Evolutionary conservation across 2,113 vertebrate species (phyloP), one percentile per base, ranked within the genome.

Genomic region (Atherinomorus stipes): DNA sequence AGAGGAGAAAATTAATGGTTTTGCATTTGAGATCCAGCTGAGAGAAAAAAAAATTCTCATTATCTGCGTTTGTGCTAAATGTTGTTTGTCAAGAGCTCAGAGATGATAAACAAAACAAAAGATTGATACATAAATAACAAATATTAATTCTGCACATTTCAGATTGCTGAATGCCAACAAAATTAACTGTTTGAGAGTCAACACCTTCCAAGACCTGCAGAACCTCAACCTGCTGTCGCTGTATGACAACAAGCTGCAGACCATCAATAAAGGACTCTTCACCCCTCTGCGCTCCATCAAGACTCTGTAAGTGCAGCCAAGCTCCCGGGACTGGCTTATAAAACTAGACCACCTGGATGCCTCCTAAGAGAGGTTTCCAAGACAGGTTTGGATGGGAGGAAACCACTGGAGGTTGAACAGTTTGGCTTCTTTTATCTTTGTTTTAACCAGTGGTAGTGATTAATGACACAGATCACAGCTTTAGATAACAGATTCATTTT

Each of bases 101-200:
- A 54, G 9, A 19, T 72, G 59, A 68, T 54, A 11, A 44, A 62
- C 21, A 25, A 42, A 74, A 23, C 53, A 38, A 16, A 69, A 62
- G 10, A 7, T 19, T 19, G 16, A 9, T 16, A 51, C 18, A 53
- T 66, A 10, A 75, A 52, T 11, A 71, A 47, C 11, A 31, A 68
- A 71, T 68, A 57, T 34, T 60, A 61, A 88, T 49, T 56, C 28
- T 38, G 58, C 80, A 62, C 90, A 57, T 88, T 93, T 62, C 94
- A 99, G 97, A 79, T 95, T 99, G 76, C 95, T 99, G 90, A 99
- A 99, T 10, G 98, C 98, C 92, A 99, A 99, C 93, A 99, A 99
- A 93, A 99, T 99, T 91, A 98, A 98, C 93, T 99, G 98, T 89
- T 88, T 99, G 82, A 93, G 98, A 67, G 97, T 99, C 66, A 99